Evolutionary conservation across 1,140 invertebrate genomes (phyloP), one percentile per base, ranked within the genome.

Genomic region (Monochamus saltuarius): DNA sequence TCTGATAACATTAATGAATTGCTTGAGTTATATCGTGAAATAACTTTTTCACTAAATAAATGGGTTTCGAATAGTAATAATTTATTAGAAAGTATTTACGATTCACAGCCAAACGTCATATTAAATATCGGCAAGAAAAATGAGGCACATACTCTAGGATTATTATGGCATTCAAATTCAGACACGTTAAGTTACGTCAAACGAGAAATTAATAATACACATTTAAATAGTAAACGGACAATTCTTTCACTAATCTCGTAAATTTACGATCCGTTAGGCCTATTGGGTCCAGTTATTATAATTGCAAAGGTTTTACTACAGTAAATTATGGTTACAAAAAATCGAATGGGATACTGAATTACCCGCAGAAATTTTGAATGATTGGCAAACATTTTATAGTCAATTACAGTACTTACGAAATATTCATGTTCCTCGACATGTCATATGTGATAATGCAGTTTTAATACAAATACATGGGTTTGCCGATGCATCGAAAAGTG

Each of bases 1-100:
- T 71, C 65, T 14, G 55, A 73, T 56, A 62, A 16, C 14, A 29
- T 56, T 9, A 62, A 70, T 29, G 39, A 40, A 40, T 40, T 40
- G 1, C 39, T 7, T 4, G 14, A n/a, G 4, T 40, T 40, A 40
- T 40, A 40, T 40, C 39, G 14, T 3, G 39, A 40, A 40, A 40
- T 40, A 40, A 40, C 11, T 4, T 40, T 40, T 14, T 40, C 39
- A 40, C 14, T 40, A 14, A 40, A 40, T 40, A 40, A 3, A 14
- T 40, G 39, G 39, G 2, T 40, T 9, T 40, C 39, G 14, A 40
- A 40, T 40, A 40, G 39, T 40, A 40, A 40, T 40, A 40, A 40
- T 7, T n/a, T 40, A 40, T 40, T 40, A 40, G 39, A 40, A 40
- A 40, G 9, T 40, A 40, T 40, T 40, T 40, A 40, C 39, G 14